A percentile compares a stretch with the other conserved stretches of the same genome.
Conservation (phyloP, 1,140 invertebrate genomes). For the Brachionus calyciflorus region DNA sequence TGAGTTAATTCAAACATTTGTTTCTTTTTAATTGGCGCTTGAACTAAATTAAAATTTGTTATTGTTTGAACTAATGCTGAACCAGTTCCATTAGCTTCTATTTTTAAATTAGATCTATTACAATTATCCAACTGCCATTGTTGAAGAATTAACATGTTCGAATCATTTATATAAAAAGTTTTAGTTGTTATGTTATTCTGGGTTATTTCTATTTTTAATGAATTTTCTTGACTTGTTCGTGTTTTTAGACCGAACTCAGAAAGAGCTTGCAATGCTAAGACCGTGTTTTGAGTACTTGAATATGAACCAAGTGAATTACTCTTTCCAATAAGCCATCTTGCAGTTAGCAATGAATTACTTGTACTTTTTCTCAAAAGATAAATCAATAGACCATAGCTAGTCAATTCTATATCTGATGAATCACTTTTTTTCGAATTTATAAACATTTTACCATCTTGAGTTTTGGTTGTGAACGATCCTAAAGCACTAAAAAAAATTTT, state of each 20-base stretch:
- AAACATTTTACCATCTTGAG: constrained; percentile 58
- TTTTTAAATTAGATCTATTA: constrained; percentile 60
- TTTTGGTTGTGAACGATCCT: constrained; percentile 54
- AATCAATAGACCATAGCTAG: constrained; percentile 74
- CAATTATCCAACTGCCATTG: constrained; percentile 64
- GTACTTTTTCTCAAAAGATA: constrained; percentile 61
- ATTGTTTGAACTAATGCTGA: constrained; percentile 71
- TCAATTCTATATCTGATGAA: constrained; percentile 80
- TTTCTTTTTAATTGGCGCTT: background rate
- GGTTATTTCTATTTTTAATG: background rate
- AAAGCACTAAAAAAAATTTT: no score
- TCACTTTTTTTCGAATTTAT: constrained; percentile 56
- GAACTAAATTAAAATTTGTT: background rate
- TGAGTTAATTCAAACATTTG: background rate
- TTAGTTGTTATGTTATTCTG: background rate
- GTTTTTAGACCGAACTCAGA: constrained; percentile 54
- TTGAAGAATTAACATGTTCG: constrained; percentile 74
- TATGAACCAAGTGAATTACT: constrained; percentile 78
- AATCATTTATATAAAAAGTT: constrained; percentile 59
- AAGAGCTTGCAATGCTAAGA: constrained; percentile 61
- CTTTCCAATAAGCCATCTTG: constrained; percentile 78
- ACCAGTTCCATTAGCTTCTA: constrained; percentile 74
- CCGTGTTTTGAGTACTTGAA: constrained; percentile 68
- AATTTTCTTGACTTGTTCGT: background rate
- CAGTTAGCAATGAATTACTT: constrained; percentile 69